Evolutionary conservation across 2,888 invertebrate species (phyloP).

Genomic region (Stegophylla sp.): DNA sequence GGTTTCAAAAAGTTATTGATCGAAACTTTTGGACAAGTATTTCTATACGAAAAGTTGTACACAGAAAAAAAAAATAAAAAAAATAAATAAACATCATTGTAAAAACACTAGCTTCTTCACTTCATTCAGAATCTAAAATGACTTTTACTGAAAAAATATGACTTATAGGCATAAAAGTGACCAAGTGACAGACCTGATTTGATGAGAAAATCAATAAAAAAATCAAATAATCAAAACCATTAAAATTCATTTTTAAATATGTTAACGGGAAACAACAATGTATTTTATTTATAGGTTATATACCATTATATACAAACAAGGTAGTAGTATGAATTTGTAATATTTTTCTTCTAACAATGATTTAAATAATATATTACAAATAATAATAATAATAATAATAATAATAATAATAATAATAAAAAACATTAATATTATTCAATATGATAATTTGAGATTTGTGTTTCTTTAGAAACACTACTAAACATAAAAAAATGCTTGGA

Average conservation of each 20-base stretch:
- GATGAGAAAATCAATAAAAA: background rate
- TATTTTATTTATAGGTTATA: slow-evolving; percentile 37
- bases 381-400: background rate
- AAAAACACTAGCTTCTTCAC: no score
- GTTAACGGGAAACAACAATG: slow-evolving; percentile 49
- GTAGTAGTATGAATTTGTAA: slow-evolving; percentile 32
- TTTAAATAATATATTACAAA: slow-evolving; percentile 29
- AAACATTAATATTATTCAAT: slow-evolving; percentile 29
- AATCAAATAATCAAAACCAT: slow-evolving; percentile 6
- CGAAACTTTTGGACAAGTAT: no score
- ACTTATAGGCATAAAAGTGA: no score
- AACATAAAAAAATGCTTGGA: slow-evolving; percentile 18
- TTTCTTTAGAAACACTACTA: slow-evolving; percentile 13
- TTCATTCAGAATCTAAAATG: no score
- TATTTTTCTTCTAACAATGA: slow-evolving; percentile 34
- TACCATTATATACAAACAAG: slow-evolving; percentile 45
- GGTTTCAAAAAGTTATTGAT: no score
- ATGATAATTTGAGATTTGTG: slow-evolving; percentile 34
- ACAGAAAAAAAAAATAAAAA: no score
- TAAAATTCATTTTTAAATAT: slow-evolving; percentile 13
- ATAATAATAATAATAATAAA: background rate
- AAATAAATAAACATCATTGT: no score
- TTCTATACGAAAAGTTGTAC: no score
- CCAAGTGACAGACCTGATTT: no score
- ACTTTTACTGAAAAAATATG: no score